These are phyloP conservation scores for Peucedramus taeniatus DNA, from an alignment of 2,113 vertebrate species.

Conservation along the genomic window DNA sequence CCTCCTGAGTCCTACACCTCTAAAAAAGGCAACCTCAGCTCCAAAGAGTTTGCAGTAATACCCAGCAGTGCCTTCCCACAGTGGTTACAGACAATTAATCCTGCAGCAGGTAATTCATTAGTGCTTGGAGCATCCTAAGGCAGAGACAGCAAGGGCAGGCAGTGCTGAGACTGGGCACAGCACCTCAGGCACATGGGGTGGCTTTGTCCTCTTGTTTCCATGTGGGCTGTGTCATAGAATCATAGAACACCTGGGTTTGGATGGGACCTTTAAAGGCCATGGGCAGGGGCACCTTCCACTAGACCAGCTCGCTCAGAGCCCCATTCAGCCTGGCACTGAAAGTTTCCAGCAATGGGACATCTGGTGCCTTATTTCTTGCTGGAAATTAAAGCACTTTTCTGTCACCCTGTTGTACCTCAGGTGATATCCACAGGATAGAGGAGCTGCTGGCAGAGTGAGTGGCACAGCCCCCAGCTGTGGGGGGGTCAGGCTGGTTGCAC, in stretches of 20 bases:
- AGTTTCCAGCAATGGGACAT: background rate
- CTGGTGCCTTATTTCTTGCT: background rate
- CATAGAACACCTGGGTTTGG: background rate
- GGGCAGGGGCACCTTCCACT: background rate
- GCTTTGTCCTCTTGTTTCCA: accelerated
- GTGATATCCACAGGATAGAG: background rate
- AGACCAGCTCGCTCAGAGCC: background rate
- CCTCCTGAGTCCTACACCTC: background rate
- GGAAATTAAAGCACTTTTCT: background rate
- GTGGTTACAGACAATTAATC: background rate
- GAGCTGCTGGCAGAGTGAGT: background rate
- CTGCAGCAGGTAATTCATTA: background rate
- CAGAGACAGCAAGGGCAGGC: background rate
- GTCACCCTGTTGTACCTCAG: accelerated
- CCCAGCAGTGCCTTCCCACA: background rate
- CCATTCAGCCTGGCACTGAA: background rate
- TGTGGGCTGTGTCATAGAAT: accelerated
- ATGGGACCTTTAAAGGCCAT: background rate
- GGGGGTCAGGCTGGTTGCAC: background rate
- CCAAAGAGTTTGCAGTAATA: background rate
- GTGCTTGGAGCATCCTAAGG: background rate
- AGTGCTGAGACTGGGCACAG: background rate
- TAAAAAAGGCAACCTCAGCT: background rate
- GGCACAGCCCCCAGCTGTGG: background rate
- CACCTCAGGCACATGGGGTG: accelerated